Percentiles rank a stretch among this genome's conserved stretches.
These are phyloP conservation scores for Lasiurus cinereus DNA, from an alignment of 2,113 vertebrate genomes.

Conservation along the genomic window DNA sequence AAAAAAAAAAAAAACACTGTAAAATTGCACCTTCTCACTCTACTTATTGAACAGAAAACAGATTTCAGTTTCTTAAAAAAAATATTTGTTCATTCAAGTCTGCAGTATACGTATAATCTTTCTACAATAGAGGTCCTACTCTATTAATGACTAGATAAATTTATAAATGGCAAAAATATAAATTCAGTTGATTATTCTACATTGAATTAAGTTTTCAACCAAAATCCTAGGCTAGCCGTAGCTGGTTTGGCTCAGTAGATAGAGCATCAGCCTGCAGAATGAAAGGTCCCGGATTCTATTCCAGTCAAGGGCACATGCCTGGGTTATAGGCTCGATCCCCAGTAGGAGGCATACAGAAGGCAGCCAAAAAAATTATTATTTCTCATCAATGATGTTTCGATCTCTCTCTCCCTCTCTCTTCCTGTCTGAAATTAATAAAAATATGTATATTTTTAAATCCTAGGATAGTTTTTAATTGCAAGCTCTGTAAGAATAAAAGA, in stretches of 20 bases:
- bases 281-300: too few species aligned
- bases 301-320: too few species aligned
- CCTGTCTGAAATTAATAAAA: too few species aligned
- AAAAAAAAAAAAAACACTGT: not conserved
- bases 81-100: not conserved
- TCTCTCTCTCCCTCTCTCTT: too few species aligned
- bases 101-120: not conserved
- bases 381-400: too few species aligned
- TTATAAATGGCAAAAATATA: slow-evolving; percentile 22
- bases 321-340: too few species aligned
- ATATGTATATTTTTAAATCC: not conserved
- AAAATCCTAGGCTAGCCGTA: not conserved
- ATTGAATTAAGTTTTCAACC: not conserved
- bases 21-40: not conserved
- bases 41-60: not conserved
- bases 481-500: not conserved
- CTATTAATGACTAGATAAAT: not conserved
- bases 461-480: not conserved
- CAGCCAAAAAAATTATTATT: too few species aligned
- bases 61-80: not conserved
- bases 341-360: too few species aligned
- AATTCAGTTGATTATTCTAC: slow-evolving; percentile 12
- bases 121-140: not conserved
- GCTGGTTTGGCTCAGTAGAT: too few species aligned
- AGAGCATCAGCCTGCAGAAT: too few species aligned